Conservation (phyloP, 2,888 invertebrate genomes). For the Chaitophorus viminalis region DNA sequence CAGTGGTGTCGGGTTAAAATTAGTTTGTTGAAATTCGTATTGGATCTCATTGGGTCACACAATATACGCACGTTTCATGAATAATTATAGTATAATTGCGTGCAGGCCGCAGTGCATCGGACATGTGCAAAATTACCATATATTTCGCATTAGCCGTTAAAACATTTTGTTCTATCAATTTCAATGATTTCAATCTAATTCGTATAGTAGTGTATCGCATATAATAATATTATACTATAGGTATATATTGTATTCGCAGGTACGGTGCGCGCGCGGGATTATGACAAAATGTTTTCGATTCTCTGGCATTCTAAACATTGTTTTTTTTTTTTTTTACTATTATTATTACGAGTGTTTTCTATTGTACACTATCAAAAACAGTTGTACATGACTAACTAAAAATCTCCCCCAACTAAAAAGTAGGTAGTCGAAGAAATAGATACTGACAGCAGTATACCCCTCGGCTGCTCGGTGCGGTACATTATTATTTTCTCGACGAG, state of each 20-base stretch:
- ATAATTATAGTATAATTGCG: neutral
- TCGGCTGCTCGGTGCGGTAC: neutral
- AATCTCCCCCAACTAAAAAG: neutral
- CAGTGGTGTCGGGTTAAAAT: neutral
- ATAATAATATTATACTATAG: too few relatives aligned
- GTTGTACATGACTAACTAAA: too few relatives aligned
- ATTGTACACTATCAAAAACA: neutral
- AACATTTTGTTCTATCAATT: neutral
- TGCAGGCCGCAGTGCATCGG: neutral
- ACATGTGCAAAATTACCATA: neutral
- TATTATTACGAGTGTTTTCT: neutral
- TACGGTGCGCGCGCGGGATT: neutral
- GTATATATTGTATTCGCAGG: too few relatives aligned
- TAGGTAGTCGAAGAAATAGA: neutral
- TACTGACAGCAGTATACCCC: neutral
- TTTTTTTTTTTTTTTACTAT: neutral
- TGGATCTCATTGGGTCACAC: neutral
- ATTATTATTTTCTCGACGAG: conserved; percentile 11
- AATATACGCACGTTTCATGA: neutral
- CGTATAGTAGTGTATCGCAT: neutral
- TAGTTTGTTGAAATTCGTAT: neutral
- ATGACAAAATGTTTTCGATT: neutral
- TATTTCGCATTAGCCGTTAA: neutral
- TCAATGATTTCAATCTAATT: neutral
- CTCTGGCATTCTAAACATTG: neutral